These are phyloP conservation scores for Pantala flavescens DNA, from an alignment of 1,140 invertebrate species.

Conservation along the genomic window DNA sequence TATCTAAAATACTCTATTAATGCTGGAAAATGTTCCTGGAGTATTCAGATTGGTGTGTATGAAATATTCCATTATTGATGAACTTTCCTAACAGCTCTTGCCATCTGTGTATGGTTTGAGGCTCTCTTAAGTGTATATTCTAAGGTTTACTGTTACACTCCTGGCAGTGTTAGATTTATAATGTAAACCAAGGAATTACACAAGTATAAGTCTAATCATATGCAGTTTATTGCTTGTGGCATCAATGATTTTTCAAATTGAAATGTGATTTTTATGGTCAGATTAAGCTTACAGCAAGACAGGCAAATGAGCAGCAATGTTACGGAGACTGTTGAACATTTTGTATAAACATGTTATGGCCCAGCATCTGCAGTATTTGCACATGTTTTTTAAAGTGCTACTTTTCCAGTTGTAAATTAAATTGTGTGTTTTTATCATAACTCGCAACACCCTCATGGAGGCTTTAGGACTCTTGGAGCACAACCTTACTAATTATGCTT, in stretches of 20 bases:
- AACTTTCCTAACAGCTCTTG: background rate
- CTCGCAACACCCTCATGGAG: slow-evolving; percentile 2
- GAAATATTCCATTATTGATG: slow-evolving; percentile 1
- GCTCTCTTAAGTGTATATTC: background rate
- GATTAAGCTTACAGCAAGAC: background rate
- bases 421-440: background rate
- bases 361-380: background rate
- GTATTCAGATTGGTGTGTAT: slow-evolving; percentile 2
- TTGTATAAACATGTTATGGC: slow-evolving; percentile 4
- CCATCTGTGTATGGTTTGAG: background rate
- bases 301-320: background rate
- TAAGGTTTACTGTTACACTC: background rate
- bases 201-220: background rate
- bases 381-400: slow-evolving; percentile 9
- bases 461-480: background rate
- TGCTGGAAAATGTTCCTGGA: slow-evolving; percentile 8
- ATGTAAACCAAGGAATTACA: background rate
- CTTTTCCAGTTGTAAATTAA: slow-evolving; percentile 7
- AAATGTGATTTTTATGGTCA: slow-evolving; percentile 4
- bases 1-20: background rate
- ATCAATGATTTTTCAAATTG: background rate
- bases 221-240: slow-evolving; percentile 3
- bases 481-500: background rate
- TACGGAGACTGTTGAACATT: background rate
- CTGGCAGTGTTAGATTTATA: background rate